Percentiles rank a stretch among this genome's conserved stretches.
Conservation (phyloP, 2,113 vertebrate genomes). For the Caranx melampygus region DNA sequence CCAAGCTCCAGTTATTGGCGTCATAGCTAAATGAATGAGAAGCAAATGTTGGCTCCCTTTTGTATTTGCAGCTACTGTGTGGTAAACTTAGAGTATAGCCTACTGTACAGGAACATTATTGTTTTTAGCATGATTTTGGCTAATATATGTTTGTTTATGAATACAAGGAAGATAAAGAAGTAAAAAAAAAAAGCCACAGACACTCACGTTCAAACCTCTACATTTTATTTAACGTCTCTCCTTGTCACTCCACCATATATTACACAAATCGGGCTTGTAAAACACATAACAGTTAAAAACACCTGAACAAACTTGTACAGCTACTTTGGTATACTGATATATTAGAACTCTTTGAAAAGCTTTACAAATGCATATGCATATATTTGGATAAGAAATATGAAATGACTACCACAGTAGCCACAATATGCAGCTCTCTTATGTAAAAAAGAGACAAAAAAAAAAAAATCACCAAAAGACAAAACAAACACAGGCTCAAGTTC, state of each 20-base stretch:
- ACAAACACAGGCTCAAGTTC: constrained; percentile 9
- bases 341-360: constrained; percentile 40
- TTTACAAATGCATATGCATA: constrained; percentile 17
- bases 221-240: constrained; percentile 20
- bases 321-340: constrained; percentile 35
- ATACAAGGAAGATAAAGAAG: neutral
- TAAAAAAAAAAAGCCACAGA: neutral
- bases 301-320: constrained; percentile 2
- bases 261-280: constrained; percentile 20
- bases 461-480: constrained; percentile 16
- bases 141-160: neutral
- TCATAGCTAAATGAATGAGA: constrained; percentile 19
- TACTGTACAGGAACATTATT: neutral
- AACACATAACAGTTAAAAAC: constrained; percentile 7
- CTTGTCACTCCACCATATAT: neutral
- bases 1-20: constrained; percentile 9
- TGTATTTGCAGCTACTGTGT: neutral
- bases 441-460: constrained; percentile 28
- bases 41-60: constrained; percentile 11
- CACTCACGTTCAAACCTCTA: constrained; percentile 16
- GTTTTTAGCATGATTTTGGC: neutral
- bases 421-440: constrained; percentile 42
- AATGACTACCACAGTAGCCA: constrained; percentile 64
- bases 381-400: constrained; percentile 18
- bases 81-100: neutral